phyloP scores from a whole-genome alignment of 2,113 vertebrate species.

The Aphelocoma coerulescens region DNA sequence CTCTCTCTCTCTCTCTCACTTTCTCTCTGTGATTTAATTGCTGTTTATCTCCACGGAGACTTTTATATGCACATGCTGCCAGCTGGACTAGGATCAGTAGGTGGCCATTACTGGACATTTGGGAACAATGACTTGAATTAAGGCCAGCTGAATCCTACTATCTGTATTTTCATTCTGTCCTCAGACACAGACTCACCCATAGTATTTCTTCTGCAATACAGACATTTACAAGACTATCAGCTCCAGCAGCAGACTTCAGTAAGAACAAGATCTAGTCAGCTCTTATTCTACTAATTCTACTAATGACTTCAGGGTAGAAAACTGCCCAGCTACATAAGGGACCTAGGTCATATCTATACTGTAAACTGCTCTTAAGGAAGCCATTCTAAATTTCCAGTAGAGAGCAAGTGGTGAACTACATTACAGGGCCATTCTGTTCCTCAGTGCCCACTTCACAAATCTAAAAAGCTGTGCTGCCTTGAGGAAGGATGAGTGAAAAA shows the following conservation, averaged over 20 bases:
- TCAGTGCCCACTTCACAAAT: background rate
- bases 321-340: background rate
- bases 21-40: slow-evolving; percentile 33
- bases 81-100: slow-evolving; percentile 54
- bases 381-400: background rate
- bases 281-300: background rate
- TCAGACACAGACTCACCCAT: background rate
- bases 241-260: background rate
- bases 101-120: slow-evolving; percentile 42
- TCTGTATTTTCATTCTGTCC: slow-evolving; percentile 2
- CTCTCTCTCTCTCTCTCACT: background rate
- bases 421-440: background rate
- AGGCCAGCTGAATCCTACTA: slow-evolving; percentile 38
- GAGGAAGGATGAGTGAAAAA: background rate
- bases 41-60: background rate
- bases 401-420: background rate
- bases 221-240: background rate
- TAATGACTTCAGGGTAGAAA: background rate
- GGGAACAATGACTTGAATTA: slow-evolving; percentile 48
- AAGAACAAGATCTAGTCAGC: background rate
- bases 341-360: background rate
- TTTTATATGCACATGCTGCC: background rate
- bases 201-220: background rate
- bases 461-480: background rate
- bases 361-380: background rate